A percentile compares a stretch with the other conserved stretches of the same genome.
These are phyloP conservation scores for Chrysolina haemoptera DNA, from an alignment of 2,888 invertebrate genomes.

Conservation along the genomic window DNA sequence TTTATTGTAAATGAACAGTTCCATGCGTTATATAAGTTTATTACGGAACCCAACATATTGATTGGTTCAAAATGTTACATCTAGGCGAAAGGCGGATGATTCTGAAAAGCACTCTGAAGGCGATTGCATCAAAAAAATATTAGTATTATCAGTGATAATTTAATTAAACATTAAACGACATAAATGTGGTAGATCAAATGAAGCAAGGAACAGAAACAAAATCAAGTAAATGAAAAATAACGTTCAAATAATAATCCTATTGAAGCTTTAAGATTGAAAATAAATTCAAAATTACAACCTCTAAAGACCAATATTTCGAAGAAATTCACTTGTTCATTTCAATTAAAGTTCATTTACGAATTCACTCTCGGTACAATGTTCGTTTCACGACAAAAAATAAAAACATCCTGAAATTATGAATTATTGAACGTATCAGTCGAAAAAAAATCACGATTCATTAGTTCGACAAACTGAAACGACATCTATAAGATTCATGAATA, in stretches of 20 bases:
- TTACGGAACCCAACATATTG: too few species aligned
- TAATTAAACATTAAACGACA: too few species aligned
- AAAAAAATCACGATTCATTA: constrained; percentile 6
- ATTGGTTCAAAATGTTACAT: too few species aligned
- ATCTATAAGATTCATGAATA: constrained; percentile 43
- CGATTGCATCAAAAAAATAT: too few species aligned
- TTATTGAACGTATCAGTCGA: background rate
- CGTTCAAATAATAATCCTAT: too few species aligned
- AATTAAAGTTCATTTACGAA: background rate
- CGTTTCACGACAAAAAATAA: background rate
- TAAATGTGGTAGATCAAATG: background rate
- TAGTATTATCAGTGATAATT: too few species aligned
- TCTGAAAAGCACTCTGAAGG: too few species aligned
- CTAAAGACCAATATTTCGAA: background rate
- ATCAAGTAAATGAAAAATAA: background rate
- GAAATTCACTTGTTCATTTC: background rate
- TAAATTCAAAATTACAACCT: background rate
- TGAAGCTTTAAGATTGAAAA: background rate
- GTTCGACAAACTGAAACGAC: constrained; percentile 22
- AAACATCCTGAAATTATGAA: constrained; percentile 13
- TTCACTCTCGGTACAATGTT: background rate
- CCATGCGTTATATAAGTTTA: too few species aligned
- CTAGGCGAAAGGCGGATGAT: too few species aligned
- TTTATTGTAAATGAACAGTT: too few species aligned
- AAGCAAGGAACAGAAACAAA: background rate